These are phyloP conservation scores for Pachyrhynchus sulphureomaculatus DNA, from an alignment of 1,140 invertebrate genomes.

Conservation along the genomic window DNA sequence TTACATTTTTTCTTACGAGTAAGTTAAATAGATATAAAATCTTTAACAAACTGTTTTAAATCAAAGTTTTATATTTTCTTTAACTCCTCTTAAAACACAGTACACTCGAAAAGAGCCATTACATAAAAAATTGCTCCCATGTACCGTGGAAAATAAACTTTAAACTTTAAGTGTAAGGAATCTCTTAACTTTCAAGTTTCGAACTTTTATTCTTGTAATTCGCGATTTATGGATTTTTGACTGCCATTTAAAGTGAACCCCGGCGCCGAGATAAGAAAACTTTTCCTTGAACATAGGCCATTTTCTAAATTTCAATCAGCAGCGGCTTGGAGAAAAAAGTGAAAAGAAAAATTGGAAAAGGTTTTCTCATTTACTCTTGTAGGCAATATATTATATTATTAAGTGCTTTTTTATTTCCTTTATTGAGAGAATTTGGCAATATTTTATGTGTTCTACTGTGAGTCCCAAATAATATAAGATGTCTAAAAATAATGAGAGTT, in stretches of 20 bases:
- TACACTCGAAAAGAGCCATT: background rate
- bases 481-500: too few species aligned
- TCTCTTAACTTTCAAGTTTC: slow-evolving; percentile 29
- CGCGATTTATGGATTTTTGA: slow-evolving; percentile 31
- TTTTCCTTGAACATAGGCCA: slow-evolving; percentile 28
- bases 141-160: slow-evolving; percentile 31
- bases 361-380: slow-evolving; percentile 18
- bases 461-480: too few species aligned
- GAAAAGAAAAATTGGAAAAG: slow-evolving; percentile 19
- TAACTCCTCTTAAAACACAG: background rate
- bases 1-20: too few species aligned
- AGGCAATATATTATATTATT: slow-evolving; percentile 6
- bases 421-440: too few species aligned
- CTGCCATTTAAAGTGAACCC: slow-evolving; percentile 27
- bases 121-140: slow-evolving; percentile 14
- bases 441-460: too few species aligned
- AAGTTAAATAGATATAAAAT: too few species aligned
- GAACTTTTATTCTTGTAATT: slow-evolving; percentile 34
- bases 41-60: too few species aligned
- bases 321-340: slow-evolving; percentile 7
- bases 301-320: slow-evolving; percentile 32
- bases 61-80: too few species aligned
- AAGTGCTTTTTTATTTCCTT: too few species aligned
- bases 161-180: slow-evolving; percentile 28
- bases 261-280: slow-evolving; percentile 30